Evolutionary conservation across 2,113 vertebrate species (phyloP), one percentile per base, ranked within the genome.

Genomic region (Grus americana): DNA sequence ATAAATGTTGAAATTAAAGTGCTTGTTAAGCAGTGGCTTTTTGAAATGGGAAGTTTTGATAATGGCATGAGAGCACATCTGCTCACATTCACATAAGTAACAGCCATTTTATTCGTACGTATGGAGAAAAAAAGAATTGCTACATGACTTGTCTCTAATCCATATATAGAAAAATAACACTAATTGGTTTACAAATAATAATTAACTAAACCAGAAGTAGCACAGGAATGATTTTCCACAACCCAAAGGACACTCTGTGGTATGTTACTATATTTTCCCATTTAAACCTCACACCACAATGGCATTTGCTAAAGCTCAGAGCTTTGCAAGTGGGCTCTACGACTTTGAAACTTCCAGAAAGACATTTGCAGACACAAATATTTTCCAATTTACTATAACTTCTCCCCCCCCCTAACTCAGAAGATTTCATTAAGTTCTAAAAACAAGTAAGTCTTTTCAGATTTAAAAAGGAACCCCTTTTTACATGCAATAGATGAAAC

Each of bases 131-230:
- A 66, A 29, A 49, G 1, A 80, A 79, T 79, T 96, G 23, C 62
- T 73, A 65, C 66, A 70, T 66, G n/a, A 92, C 30, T 91, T 49
- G 11, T 82, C 70, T 83, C 76, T 79, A 92, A 92, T 50, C 67
- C 70, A 91, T 95, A 96, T 87, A 75, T 16, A 73, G 81, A 88
- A 97, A 95, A 95, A 78, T 27, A 93, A 95, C 38, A 46, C 2
- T 68, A 55, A 91, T 44, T 23, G 72, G 54, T 27, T 95, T 79
- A 50, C 49, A 92, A 90, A n/a, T 82, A 96, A 86, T 66, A 93
- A 86, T 26, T 50, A 89, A 93, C 72, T 59, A 92, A 84, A 65
- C 32, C n/a, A 94, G 36, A 83, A 93, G 68, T 62, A 92, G 46
- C 58, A 79, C 9, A 75, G 40, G 87, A 93, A 52, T 74, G 29